Conservation (phyloP, 1,140 invertebrate genomes). For the Ostrea denselamellosa region DNA sequence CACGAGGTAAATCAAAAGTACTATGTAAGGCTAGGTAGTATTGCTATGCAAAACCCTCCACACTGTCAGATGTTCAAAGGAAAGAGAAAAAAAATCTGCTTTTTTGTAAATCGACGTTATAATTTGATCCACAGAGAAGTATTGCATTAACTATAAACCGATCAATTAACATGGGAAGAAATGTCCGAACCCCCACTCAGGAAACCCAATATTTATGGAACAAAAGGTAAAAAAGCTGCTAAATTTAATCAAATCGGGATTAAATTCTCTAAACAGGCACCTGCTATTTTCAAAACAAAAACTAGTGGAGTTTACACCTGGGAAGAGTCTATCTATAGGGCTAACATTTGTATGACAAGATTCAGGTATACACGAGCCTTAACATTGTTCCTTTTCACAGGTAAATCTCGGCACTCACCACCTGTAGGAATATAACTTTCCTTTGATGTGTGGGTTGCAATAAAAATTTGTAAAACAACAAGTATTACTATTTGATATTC, state of each 20-base stretch:
- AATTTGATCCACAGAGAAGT: neutral
- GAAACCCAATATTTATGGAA: conserved; percentile 13
- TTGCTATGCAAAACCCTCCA: too few relatives aligned
- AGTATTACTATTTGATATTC: neutral
- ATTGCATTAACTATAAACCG: conserved; percentile 26
- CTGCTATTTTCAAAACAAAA: conserved; percentile 31
- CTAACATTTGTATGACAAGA: conserved; percentile 3
- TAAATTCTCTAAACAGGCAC: conserved; percentile 31
- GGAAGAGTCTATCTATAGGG: conserved; percentile 13
- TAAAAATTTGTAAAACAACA: conserved; percentile 11
- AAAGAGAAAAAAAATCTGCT: too few relatives aligned
- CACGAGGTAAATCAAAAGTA: too few relatives aligned
- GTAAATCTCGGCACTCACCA: neutral
- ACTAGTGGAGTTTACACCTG: conserved; percentile 17
- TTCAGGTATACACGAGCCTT: conserved; percentile 20
- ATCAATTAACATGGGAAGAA: conserved; percentile 35
- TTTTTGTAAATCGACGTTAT: neutral
- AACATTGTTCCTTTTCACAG: neutral
- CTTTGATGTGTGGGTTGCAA: conserved; percentile 28
- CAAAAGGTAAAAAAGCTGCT: conserved; percentile 29
- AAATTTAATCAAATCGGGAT: conserved; percentile 38
- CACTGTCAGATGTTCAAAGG: too few relatives aligned
- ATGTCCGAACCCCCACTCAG: neutral
- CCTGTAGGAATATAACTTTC: conserved; percentile 19
- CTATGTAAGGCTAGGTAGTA: too few relatives aligned